These are phyloP conservation scores for Podargus strigoides DNA, from an alignment of 2,797 vertebrate species.

Conservation along the genomic window DNA sequence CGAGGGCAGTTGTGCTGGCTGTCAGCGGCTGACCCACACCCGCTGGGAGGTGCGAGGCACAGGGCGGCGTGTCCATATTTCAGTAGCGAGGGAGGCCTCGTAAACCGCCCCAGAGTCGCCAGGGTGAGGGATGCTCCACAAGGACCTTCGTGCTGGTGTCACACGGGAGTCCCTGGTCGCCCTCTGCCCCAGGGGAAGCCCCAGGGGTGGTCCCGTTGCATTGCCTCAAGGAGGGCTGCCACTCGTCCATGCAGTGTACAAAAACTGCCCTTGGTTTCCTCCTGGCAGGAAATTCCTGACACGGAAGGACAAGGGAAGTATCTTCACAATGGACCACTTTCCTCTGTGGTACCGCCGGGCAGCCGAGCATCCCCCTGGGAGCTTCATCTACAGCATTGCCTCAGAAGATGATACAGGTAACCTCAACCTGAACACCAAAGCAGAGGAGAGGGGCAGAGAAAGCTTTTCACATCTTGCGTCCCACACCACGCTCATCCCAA, in stretches of 20 bases:
- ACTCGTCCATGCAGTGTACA: fast-evolving
- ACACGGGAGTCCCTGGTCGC: not conserved
- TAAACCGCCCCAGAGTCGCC: not conserved
- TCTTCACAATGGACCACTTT: slow-evolving; percentile 94
- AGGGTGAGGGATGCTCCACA: too few relatives aligned
- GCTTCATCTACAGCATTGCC: slow-evolving; percentile 88
- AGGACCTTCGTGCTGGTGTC: too few relatives aligned
- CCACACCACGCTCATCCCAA: fast-evolving
- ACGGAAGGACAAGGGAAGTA: slow-evolving; percentile 82
- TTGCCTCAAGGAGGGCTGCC: not conserved
- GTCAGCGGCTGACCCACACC: not conserved
- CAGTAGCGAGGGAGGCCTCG: too few relatives aligned
- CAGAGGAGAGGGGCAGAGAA: not conserved
- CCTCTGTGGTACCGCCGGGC: slow-evolving; percentile 94
- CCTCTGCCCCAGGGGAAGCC: fast-evolving
- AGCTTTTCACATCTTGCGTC: not conserved
- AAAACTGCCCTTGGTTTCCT: not conserved
- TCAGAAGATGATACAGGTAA: slow-evolving; percentile 83
- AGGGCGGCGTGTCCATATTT: too few relatives aligned
- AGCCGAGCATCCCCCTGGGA: slow-evolving; percentile 83
- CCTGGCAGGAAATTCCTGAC: slow-evolving; percentile 87
- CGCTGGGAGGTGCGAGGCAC: too few relatives aligned
- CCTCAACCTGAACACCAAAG: not conserved
- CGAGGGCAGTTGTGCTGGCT: too few relatives aligned
- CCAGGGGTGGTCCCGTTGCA: fast-evolving